Percentiles rank a stretch among this genome's conserved stretches.
phyloP scores from a whole-genome alignment of 1,140 invertebrate species.

The Brachystomella parvula region DNA sequence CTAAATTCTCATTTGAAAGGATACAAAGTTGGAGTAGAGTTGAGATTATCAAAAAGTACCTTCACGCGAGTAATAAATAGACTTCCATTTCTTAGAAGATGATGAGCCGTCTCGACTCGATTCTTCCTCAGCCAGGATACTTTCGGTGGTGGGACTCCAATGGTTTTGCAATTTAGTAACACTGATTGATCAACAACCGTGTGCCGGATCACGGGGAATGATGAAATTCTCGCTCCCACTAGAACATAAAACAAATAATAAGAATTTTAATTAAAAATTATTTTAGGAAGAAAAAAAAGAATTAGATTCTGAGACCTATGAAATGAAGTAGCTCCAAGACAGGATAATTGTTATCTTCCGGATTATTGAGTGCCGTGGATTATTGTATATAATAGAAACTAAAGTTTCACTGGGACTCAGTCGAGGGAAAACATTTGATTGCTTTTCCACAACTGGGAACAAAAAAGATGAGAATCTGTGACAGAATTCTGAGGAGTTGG shows the following conservation, averaged over 20 bases:
- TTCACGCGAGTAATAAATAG: slow-evolving; percentile 38
- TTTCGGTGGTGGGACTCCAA: slow-evolving; percentile 42
- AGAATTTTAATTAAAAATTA: not conserved
- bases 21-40: not conserved
- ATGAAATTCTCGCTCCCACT: slow-evolving; percentile 42
- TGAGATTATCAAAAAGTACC: slow-evolving; percentile 12
- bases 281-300: not conserved
- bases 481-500: not conserved
- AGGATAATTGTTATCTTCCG: not conserved
- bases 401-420: not conserved
- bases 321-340: too few relatives aligned
- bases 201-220: slow-evolving; percentile 37
- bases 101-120: slow-evolving; percentile 20
- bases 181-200: slow-evolving; percentile 39
- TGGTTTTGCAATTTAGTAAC: slow-evolving; percentile 42
- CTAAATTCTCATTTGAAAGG: too few relatives aligned
- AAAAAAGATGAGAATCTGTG: not conserved
- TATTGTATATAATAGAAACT: not conserved
- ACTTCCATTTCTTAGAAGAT: slow-evolving; percentile 18
- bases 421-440: not conserved
- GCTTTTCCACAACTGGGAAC: not conserved
- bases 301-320: not conserved
- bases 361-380: not conserved
- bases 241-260: not conserved
- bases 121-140: slow-evolving; percentile 42